Evolutionary conservation across 2,888 invertebrate species (phyloP), one percentile per base, ranked within the genome.

Genomic region (Trissolcus japonicus): DNA sequence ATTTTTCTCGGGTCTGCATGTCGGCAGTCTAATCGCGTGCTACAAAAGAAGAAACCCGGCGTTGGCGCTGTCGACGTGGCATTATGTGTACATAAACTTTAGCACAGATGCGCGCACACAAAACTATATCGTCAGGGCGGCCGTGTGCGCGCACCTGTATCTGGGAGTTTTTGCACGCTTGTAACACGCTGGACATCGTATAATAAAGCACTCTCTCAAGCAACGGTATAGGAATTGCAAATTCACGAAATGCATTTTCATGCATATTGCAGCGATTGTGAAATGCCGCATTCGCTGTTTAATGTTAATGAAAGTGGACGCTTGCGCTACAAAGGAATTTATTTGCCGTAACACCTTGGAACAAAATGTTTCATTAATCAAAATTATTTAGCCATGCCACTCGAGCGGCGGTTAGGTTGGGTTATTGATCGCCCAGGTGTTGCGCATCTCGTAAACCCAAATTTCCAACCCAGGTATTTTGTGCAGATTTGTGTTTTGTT

Each of bases 211-310:
- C 41, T 25, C 43, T 43, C 13, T 9, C 40, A 7, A 46, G 60
- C 61, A 29, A 14, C 72, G 35, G 29, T 9, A 57, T 54, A 50
- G 40, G 72, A 72, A 72, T 73, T 66, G 73, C 63, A 66, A 73
- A 73, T 65, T 72, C 29, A 14, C 54, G 48, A 54, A 59, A 73
- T 66, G 60, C 66, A 73, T 59, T 73, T 35, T 73, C 66, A 73
- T 61, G 65, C 60, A 73, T 66, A 66, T 66, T 73, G 65, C 72
- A 66, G 55, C 16, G 66, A 73, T 73, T 66, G 66, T 66, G 60
- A 66, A 73, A 73, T 51, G 73, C 41, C 51, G 60, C 73, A 46
- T 61, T 73, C 56, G 46, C 56, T 43, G 50, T 61, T 61, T 66
- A 56, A 66, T 61, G 73, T 61, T 56, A 53, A 73, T 51, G 61